Percentiles rank a stretch among this genome's conserved stretches.
These are phyloP conservation scores for Phalacrocorax brasilianus DNA, from an alignment of 2,113 vertebrate genomes.

Conservation along the genomic window DNA sequence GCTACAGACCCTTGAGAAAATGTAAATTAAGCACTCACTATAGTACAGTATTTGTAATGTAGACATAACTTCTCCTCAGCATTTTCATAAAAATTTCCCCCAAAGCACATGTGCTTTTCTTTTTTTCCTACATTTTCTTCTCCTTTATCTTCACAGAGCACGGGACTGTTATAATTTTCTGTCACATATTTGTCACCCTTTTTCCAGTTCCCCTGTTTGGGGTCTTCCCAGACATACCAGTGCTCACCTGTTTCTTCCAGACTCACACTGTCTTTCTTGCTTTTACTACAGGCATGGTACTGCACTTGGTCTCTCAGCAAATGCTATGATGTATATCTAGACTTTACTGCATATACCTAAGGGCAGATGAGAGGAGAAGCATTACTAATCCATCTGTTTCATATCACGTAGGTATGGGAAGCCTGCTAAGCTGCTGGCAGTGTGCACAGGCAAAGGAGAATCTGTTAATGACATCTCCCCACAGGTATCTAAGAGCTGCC, in stretches of 20 bases:
- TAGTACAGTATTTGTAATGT: neutral
- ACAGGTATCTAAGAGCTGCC: neutral
- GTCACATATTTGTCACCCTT: neutral
- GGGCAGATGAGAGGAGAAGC: neutral
- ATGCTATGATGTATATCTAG: neutral
- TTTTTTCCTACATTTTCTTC: neutral
- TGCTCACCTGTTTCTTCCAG: neutral
- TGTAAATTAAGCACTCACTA: neutral
- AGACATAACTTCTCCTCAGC: neutral
- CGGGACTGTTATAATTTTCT: neutral
- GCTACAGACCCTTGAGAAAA: neutral
- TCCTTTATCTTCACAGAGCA: neutral
- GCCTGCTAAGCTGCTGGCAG: neutral
- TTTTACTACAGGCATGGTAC: neutral
- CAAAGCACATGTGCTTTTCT: rapidly evolving
- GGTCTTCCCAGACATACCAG: neutral
- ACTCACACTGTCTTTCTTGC: neutral
- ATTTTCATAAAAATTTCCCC: rapidly evolving
- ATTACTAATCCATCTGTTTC: neutral
- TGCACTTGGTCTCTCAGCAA: neutral
- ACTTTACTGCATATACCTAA: neutral
- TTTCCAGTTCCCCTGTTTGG: neutral
- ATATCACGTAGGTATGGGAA: neutral
- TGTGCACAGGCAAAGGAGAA: neutral
- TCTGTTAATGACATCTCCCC: neutral